Evolutionary conservation across 1,140 invertebrate species (phyloP).

Genomic region (Dufourea novaeangliae): DNA sequence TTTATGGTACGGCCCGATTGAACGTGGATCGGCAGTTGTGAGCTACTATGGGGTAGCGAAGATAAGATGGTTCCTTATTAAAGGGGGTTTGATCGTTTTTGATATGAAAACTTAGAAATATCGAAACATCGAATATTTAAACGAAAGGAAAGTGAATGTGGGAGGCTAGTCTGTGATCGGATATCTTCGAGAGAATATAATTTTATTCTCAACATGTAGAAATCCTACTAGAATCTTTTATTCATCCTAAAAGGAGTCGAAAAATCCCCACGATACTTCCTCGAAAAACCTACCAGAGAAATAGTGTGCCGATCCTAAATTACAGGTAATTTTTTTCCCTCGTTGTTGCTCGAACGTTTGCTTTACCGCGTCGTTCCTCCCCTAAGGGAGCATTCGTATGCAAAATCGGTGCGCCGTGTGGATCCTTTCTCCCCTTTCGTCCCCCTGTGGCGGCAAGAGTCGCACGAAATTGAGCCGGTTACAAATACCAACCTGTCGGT

Average conservation of each 20-base stretch:
- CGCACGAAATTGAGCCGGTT: conserved; percentile 28
- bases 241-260: no score
- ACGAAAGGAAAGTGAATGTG: no score
- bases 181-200: not conserved
- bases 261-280: no score
- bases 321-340: conserved; percentile 4
- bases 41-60: no score
- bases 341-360: not conserved
- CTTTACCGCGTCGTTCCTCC: not conserved
- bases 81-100: not conserved
- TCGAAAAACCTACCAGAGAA: no score
- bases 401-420: conserved; percentile 7
- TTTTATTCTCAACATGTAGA: no score
- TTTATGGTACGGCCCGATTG: not conserved
- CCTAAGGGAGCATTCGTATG: not conserved
- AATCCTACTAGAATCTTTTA: no score
- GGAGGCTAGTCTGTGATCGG: not conserved
- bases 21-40: not conserved
- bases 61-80: no score
- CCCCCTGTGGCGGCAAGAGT: not conserved
- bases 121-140: no score
- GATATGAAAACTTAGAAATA: no score
- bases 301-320: no score
- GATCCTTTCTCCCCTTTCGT: no score
- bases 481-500: conserved; percentile 16